A percentile compares a stretch with the other conserved stretches of the same genome.
phyloP scores from a whole-genome alignment of 2,888 invertebrate genomes.

The Tiliacea citrago region DNA sequence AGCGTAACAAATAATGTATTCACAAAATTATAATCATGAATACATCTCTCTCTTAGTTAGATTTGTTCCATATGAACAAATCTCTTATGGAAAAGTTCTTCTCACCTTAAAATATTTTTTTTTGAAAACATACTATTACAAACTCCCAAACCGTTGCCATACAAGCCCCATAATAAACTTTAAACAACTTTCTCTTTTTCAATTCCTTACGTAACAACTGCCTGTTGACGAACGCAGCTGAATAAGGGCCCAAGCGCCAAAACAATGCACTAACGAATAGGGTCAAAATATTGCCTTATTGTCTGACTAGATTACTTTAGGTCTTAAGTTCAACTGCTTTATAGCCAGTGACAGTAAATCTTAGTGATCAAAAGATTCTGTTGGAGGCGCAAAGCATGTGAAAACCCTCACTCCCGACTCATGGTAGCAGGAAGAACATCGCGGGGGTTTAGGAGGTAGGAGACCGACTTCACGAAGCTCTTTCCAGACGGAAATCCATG shows the following conservation, averaged over 20 bases:
- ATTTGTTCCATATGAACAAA: no score
- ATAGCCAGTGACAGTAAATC: not conserved
- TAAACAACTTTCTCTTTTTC: slow-evolving; percentile 54
- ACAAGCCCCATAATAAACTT: slow-evolving; percentile 9
- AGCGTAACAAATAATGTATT: no score
- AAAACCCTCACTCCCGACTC: not conserved
- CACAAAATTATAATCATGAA: no score
- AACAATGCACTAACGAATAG: slow-evolving; percentile 4
- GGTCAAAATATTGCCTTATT: slow-evolving; percentile 3
- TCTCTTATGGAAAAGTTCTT: no score
- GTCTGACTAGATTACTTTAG: slow-evolving; percentile 7
- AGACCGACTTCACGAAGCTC: not conserved
- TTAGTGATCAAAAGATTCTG: not conserved
- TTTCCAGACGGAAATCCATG: not conserved
- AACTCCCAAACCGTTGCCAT: slow-evolving; percentile 8
- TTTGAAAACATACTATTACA: not conserved
- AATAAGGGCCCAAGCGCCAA: slow-evolving; percentile 1
- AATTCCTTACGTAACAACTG: slow-evolving; percentile 35
- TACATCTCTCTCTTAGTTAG: no score
- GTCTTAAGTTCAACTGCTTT: slow-evolving; percentile 1
- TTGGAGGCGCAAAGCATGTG: no score
- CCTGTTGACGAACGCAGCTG: not conserved
- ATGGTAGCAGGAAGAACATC: not conserved
- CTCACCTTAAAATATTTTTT: not conserved
- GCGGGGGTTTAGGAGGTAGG: not conserved